phyloP scores from a whole-genome alignment of 1,140 invertebrate genomes.

The Triops longicaudatus region DNA sequence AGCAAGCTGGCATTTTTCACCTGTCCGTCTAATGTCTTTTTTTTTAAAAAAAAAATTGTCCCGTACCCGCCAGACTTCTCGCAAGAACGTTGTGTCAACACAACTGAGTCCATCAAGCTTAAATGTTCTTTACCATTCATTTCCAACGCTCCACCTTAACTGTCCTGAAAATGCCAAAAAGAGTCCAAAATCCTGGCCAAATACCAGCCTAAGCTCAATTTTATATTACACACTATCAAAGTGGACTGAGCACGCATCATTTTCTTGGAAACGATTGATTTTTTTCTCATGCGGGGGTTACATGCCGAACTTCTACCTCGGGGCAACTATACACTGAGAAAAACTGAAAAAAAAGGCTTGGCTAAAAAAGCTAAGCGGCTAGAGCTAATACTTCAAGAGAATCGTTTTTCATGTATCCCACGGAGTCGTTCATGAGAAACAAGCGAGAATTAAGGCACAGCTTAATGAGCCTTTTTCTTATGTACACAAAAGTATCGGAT shows the following conservation, averaged over 20 bases:
- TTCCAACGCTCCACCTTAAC: not conserved
- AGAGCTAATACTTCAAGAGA: not conserved
- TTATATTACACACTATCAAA: not conserved
- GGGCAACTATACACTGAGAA: not conserved
- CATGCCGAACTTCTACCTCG: not conserved
- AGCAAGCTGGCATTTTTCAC: slow-evolving; percentile 14
- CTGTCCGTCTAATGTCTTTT: slow-evolving; percentile 6
- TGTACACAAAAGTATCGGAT: slow-evolving; percentile 4
- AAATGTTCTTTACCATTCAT: not conserved
- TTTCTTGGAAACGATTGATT: not conserved
- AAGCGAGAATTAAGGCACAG: slow-evolving; percentile 11
- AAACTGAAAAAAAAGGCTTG: not conserved
- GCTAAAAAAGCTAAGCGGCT: not conserved
- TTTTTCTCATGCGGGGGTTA: not conserved
- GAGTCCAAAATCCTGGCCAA: not conserved
- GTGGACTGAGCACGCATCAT: not conserved
- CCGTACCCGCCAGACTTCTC: not conserved
- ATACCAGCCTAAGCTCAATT: not conserved
- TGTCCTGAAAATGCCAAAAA: not conserved
- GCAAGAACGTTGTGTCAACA: not conserved
- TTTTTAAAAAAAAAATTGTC: not conserved
- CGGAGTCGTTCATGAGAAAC: not conserved
- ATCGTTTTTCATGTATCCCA: not conserved
- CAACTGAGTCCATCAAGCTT: slow-evolving; percentile 1
- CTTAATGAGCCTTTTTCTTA: not conserved